Conservation (phyloP, 2,113 vertebrate genomes). For the Nyctibius bracteatus region DNA sequence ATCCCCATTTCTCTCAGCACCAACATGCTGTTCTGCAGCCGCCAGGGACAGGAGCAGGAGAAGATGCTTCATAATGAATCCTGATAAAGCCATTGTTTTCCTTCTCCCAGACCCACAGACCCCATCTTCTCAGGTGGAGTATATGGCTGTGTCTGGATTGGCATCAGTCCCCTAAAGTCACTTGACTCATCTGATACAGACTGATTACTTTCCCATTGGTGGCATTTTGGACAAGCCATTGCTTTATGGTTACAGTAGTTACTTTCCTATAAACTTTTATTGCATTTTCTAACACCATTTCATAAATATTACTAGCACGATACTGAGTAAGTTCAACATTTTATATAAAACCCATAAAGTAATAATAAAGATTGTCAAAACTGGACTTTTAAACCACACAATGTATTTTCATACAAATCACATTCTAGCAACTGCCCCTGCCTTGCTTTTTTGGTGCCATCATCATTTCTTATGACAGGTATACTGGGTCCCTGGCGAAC, state of each 20-base stretch:
- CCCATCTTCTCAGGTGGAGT: rapidly evolving
- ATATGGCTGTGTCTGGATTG: not conserved
- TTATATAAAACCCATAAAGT: not conserved
- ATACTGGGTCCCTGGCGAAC: not conserved
- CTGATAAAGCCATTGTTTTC: not conserved
- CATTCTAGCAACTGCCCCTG: not conserved
- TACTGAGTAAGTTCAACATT: not conserved
- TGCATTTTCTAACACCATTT: not conserved
- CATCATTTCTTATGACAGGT: not conserved
- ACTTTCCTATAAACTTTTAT: constrained; percentile 30
- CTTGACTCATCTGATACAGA: not conserved
- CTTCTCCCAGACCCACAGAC: not conserved
- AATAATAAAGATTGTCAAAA: not conserved
- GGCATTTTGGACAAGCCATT: not conserved
- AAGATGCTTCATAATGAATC: not conserved
- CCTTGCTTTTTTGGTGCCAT: not conserved
- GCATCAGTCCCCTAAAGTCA: not conserved
- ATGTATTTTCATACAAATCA: not conserved
- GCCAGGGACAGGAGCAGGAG: not conserved
- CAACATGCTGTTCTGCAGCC: not conserved
- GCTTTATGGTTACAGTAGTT: not conserved
- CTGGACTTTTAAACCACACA: not conserved
- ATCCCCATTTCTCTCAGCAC: not conserved
- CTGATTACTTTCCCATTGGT: not conserved
- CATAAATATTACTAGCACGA: constrained; percentile 3